Percentiles rank a stretch among this genome's conserved stretches.
These are phyloP conservation scores for Cheilosia grossa DNA, from an alignment of 2,888 invertebrate species.

Conservation along the genomic window DNA sequence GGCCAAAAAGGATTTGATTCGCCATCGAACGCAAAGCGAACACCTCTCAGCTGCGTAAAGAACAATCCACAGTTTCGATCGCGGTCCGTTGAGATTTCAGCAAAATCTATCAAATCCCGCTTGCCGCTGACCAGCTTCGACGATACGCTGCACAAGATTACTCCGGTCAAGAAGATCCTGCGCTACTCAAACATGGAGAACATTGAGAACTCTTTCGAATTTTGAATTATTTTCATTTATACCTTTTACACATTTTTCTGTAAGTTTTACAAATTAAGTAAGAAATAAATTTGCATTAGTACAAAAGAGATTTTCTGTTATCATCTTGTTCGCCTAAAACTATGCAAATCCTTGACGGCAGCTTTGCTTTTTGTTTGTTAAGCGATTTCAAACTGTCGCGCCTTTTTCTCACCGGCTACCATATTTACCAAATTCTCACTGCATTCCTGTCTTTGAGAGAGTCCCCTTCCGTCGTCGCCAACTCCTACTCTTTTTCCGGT, in stretches of 20 bases:
- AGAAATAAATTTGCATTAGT: constrained; percentile 50
- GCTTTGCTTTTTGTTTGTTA: neutral
- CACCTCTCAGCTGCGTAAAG: constrained; percentile 80
- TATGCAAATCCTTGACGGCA: constrained; percentile 5
- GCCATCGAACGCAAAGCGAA: constrained; percentile 76
- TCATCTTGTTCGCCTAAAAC: constrained; percentile 16
- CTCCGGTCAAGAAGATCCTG: constrained; percentile 64
- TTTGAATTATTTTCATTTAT: constrained; percentile 13
- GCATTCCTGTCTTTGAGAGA: constrained; percentile 16
- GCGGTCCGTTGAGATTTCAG: constrained; percentile 78
- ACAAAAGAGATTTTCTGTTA: constrained; percentile 16
- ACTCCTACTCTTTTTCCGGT: constrained; percentile 49
- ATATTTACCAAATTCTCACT: constrained; percentile 53
- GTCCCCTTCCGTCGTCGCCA: neutral
- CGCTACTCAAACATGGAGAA: constrained; percentile 72
- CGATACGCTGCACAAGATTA: constrained; percentile 76
- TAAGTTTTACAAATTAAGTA: constrained; percentile 25
- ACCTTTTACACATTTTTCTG: constrained; percentile 39
- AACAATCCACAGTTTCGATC: constrained; percentile 79
- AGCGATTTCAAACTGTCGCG: constrained; percentile 31
- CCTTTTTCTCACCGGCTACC: constrained; percentile 34
- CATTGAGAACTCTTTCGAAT: constrained; percentile 69
- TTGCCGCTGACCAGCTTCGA: constrained; percentile 78
- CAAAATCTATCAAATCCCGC: constrained; percentile 76
- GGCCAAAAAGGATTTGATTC: constrained; percentile 75